A percentile compares a stretch with the other conserved stretches of the same genome.
Evolutionary conservation across 2,113 vertebrate genomes (phyloP).

Genomic region (Podiceps cristatus): DNA sequence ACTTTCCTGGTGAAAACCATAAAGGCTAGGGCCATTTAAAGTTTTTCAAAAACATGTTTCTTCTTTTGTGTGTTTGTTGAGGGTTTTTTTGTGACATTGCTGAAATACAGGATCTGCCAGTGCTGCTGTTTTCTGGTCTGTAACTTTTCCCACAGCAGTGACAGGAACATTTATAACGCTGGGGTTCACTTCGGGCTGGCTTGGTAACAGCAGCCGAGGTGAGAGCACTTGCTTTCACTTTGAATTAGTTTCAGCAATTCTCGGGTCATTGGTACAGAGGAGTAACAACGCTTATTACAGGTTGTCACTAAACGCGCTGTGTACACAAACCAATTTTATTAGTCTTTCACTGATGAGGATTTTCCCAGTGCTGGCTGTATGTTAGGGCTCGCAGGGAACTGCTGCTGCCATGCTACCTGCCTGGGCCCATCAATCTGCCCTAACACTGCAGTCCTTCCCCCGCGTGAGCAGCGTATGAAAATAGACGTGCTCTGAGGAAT

Average conservation of each 20-base stretch:
- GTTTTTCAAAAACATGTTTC: not conserved
- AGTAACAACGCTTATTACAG: not conserved
- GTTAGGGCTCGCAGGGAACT: accelerated
- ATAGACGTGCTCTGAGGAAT: accelerated
- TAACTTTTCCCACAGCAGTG: not conserved
- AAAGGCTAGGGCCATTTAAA: not conserved
- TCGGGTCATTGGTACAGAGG: not conserved
- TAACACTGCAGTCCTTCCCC: not conserved
- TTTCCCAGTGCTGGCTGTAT: not conserved
- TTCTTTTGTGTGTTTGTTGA: not conserved
- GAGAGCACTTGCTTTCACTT: not conserved
- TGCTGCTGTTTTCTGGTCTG: not conserved
- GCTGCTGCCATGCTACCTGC: not conserved
- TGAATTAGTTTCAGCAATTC: not conserved
- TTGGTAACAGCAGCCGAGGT: not conserved
- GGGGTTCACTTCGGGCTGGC: accelerated
- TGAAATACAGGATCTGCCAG: not conserved
- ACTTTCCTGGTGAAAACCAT: not conserved
- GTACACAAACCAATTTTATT: not conserved
- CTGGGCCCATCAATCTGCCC: not conserved
- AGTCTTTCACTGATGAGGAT: not conserved
- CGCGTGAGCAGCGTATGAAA: not conserved
- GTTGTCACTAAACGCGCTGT: not conserved
- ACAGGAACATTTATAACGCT: not conserved
- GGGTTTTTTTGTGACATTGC: not conserved